Evolutionary conservation across 1,140 invertebrate genomes (phyloP).

Genomic region (Hetaerina americana): DNA sequence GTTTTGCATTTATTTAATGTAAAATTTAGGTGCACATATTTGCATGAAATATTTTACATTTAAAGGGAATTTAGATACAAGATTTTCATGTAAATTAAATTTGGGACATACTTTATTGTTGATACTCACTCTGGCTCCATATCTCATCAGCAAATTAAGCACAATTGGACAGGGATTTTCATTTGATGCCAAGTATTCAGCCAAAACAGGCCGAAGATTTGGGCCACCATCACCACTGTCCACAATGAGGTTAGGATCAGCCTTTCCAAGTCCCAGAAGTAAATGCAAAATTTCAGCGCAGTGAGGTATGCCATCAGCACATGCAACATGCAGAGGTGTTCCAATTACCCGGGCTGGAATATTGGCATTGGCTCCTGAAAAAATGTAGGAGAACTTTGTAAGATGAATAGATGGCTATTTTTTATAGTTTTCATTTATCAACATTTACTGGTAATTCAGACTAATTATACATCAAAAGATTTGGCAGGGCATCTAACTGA

Average conservation of each 20-base stretch:
- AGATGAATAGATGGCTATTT: too few relatives aligned
- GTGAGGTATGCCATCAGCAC: constrained; percentile 66
- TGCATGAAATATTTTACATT: too few relatives aligned
- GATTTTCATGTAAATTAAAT: constrained; percentile 3
- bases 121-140: constrained; percentile 55
- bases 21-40: too few relatives aligned
- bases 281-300: constrained; percentile 46
- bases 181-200: constrained; percentile 71
- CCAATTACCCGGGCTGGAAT: constrained; percentile 70
- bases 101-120: neutral
- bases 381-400: neutral
- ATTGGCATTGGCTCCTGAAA: constrained; percentile 62
- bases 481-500: too few relatives aligned
- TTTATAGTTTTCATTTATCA: too few relatives aligned
- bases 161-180: constrained; percentile 50
- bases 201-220: constrained; percentile 57
- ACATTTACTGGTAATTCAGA: too few relatives aligned
- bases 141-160: constrained; percentile 55
- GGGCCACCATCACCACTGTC: constrained; percentile 49
- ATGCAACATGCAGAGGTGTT: constrained; percentile 72
- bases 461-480: too few relatives aligned
- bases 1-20: too few relatives aligned
- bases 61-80: too few relatives aligned
- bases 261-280: constrained; percentile 51
- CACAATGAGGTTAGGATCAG: constrained; percentile 65